Evolutionary conservation across 2,888 invertebrate genomes (phyloP), one percentile per base, ranked within the genome.

Genomic region (Drosophila nr. fundita): DNA sequence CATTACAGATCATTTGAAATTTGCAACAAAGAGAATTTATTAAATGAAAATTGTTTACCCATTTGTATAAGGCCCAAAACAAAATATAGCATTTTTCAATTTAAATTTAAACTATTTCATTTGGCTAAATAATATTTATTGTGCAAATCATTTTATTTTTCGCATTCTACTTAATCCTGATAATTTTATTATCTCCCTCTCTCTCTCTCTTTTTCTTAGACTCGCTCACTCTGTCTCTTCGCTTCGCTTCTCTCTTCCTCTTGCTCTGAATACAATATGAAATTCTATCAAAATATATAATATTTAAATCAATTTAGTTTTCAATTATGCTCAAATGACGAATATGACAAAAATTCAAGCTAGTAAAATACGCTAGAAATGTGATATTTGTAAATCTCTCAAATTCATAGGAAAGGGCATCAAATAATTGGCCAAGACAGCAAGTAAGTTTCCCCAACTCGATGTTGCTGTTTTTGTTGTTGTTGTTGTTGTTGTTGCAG

Each of bases 371-470:
- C 24, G 15, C 7, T 10, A 1, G 6, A 27, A 29, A 49, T 29
- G 1, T 18, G 1, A 27, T 49, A 10, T 49, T 27, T 3, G 13
- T 49, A 6, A 2, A 27, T 29, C 11, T 32, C 11, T 11, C 11
- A 10, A 10, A 1, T 11, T 8, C 1, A 21, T 8, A 5, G 24
- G 29, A 10, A n/a, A 79, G 76, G 15, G 80, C 36, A 79, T 79
- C 15, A 42, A 24, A 29, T 53, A 21, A 50, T 65, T 57, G 15
- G 24, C 59, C 11, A 32, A 57, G 40, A 42, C 32, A 42, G 27
- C 24, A 18, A 34, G 24, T 7, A 18, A 24, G 7, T 5, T 29
- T 21, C 11, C 11, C 34, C 27, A 36, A 29, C 29, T 34, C 11
- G 53, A 45, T 60, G 29, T 64, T 50, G 52, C 54, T 53, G 53